Evolutionary conservation across 2,797 vertebrate species (phyloP).

Genomic region (Distichodus sexfasciatus): DNA sequence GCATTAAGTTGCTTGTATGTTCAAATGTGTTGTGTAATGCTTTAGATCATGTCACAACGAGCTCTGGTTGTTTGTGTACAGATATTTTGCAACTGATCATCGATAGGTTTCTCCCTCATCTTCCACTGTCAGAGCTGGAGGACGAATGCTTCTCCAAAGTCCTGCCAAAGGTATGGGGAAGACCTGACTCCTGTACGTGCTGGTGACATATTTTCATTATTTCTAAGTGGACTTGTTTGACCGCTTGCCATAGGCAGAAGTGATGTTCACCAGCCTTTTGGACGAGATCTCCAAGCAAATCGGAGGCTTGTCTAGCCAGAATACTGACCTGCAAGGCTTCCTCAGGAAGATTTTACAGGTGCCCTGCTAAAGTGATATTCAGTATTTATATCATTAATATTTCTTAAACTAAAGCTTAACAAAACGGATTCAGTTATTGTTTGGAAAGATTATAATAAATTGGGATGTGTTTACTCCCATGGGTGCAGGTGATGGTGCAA

Average conservation of each 20-base stretch:
- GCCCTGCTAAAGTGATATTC: too few species aligned
- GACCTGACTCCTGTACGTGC: too few species aligned
- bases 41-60: background rate
- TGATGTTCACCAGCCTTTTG: constrained; percentile 82
- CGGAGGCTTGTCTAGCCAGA: constrained; percentile 83
- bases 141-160: constrained; percentile 83
- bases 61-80: too few species aligned
- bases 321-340: constrained; percentile 74
- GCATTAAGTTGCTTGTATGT: background rate
- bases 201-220: too few species aligned
- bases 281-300: constrained; percentile 80
- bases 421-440: background rate
- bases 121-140: constrained; percentile 81
- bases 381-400: too few species aligned
- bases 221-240: background rate
- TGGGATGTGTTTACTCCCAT: background rate
- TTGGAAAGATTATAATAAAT: background rate
- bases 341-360: constrained; percentile 82
- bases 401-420: too few species aligned
- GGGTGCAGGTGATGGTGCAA: constrained; percentile 78
- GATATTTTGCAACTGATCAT: constrained; percentile 86
- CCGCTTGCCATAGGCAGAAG: constrained; percentile 71
- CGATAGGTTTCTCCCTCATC: constrained; percentile 90
- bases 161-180: constrained; percentile 88
- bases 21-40: too few species aligned